phyloP scores from a whole-genome alignment of 2,113 vertebrate genomes.

The Scytalopus superciliaris region DNA sequence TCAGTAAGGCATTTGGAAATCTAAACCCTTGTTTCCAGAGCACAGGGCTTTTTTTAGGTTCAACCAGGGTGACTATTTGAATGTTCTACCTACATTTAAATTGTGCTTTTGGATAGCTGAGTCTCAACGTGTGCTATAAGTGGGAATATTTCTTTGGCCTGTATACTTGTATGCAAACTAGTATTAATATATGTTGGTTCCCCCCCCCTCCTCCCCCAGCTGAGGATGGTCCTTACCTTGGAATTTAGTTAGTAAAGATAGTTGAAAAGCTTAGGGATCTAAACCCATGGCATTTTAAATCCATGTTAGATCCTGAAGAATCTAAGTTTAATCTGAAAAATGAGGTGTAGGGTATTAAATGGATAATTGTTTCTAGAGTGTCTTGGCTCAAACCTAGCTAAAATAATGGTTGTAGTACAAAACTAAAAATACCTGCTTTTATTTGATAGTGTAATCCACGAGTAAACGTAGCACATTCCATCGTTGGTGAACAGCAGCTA shows the following conservation, averaged over 20 bases:
- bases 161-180: neutral
- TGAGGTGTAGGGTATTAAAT: neutral
- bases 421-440: neutral
- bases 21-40: neutral
- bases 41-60: neutral
- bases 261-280: neutral
- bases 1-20: neutral
- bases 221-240: neutral
- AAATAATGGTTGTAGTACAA: neutral
- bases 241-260: neutral
- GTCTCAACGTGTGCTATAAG: rapidly evolving
- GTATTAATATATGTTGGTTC: neutral
- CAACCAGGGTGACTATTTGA: neutral
- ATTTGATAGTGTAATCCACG: neutral
- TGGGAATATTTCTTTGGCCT: neutral
- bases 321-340: neutral
- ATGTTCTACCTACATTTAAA: neutral
- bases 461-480: neutral
- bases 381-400: neutral
- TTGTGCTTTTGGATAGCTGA: neutral
- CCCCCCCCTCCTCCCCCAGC: rapidly evolving
- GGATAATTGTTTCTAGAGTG: neutral
- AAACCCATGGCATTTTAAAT: neutral
- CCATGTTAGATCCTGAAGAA: neutral
- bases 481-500: neutral